Evolutionary conservation across 2,888 invertebrate species (phyloP), one percentile per base, ranked within the genome.

Genomic region (Temnothorax unifasciatus): DNA sequence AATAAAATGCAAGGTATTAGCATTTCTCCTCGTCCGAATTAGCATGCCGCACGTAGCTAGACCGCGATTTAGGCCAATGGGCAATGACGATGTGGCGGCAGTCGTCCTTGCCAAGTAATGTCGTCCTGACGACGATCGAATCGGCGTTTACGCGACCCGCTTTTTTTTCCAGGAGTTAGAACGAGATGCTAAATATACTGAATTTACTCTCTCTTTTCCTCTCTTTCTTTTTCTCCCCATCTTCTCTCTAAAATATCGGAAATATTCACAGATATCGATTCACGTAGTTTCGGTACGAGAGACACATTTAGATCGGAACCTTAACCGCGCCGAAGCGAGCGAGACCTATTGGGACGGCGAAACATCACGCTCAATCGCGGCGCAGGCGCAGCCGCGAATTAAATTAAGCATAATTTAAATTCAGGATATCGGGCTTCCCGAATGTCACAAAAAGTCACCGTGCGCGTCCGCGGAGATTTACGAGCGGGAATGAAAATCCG

Each of bases 81-180:
- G 84, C 89, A 81, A 73, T 71, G 86, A 69, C 71, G 85, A 68
- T 71, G 86, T 71, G 86, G 74, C 77, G 84, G 74, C 82, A 74
- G 77, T 89, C 79, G 89, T 89, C 89, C 89, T 89, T 89, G 89
- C 83, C 79, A 63, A 84, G 88, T 88, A 84, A 85, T 85, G 84
- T 89, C 82, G 85, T 89, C 88, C 89, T 89, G 88, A 69, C 86
- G 77, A n/a, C 83, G 64, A 63, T 61, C 71, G 47, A 73, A 75
- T 69, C 66, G 34, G 34, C 34, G 74, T 85, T 77, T 79, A 86
- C 77, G 84, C 82, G 89, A 88, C 88, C 84, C 79, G 84, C 77
- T 88, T 89, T 88, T 89, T 89, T 34, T 89, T 88, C 84, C 83
- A 82, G 73, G 85, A 88, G 85, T 38, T 88, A 64, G 73, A 79